phyloP scores from a whole-genome alignment of 2,113 vertebrate species.

The Pheucticus melanocephalus region DNA sequence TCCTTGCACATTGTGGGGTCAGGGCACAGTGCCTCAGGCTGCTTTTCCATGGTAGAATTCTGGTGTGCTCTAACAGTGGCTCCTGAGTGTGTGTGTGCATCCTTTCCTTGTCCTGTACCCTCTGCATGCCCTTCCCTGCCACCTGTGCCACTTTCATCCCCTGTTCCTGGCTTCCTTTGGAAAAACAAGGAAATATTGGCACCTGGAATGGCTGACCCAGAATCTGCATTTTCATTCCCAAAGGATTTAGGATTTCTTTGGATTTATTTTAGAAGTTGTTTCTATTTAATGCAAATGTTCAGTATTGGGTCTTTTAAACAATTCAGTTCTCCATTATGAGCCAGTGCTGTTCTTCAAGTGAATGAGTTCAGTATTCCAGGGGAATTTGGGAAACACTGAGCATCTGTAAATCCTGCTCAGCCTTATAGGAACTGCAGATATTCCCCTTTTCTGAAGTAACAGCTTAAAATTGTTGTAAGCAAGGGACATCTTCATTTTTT shows the following conservation, averaged over 20 bases:
- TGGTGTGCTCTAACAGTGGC: not conserved
- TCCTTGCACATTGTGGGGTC: not conserved
- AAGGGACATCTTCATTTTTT: not conserved
- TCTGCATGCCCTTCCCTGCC: not conserved
- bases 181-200: not conserved
- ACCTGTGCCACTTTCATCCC: not conserved
- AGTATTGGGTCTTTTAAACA: not conserved
- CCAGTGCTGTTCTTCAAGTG: not conserved
- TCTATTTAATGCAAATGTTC: not conserved
- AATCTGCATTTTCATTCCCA: conserved; percentile 21
- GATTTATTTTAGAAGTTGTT: not conserved
- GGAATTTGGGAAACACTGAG: not conserved
- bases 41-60: not conserved
- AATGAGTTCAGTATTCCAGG: not conserved
- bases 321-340: not conserved
- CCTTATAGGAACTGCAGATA: not conserved
- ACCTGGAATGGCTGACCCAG: not conserved
- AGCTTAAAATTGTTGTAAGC: not conserved
- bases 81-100: not conserved
- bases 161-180: not conserved
- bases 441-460: not conserved
- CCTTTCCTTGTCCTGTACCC: not conserved
- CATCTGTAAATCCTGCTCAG: not conserved
- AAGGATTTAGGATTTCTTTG: not conserved
- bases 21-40: not conserved